A percentile compares a stretch with the other conserved stretches of the same genome.
phyloP scores from a whole-genome alignment of 2,888 invertebrate species.

The Schrankia costaestrigalis region DNA sequence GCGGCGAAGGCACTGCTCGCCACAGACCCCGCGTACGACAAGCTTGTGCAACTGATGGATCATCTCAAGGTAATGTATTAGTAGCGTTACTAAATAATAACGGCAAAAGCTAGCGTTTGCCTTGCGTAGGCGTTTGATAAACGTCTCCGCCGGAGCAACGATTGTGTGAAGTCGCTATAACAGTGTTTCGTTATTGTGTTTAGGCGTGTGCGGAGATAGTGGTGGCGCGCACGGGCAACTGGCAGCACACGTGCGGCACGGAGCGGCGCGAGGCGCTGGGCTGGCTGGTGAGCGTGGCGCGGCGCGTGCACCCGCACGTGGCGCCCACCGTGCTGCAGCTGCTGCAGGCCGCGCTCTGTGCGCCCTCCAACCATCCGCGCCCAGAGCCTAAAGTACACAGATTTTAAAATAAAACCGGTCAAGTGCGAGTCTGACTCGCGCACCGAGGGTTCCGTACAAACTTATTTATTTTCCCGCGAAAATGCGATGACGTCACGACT shows the following conservation, averaged over 20 bases:
- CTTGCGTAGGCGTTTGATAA: too few species aligned
- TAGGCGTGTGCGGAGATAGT: constrained; percentile 95
- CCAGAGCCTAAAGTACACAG: constrained; percentile 19
- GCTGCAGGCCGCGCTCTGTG: constrained; percentile 92
- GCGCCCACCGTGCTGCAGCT: constrained; percentile 94
- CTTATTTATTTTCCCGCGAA: too few species aligned
- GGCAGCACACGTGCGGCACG: constrained; percentile 93
- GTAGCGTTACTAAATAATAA: neutral
- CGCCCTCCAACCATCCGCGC: constrained; percentile 40
- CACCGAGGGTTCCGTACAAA: too few species aligned
- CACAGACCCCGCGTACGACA: constrained; percentile 88
- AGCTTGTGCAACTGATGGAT: constrained; percentile 95
- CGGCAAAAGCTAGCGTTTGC: too few species aligned
- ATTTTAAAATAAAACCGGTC: neutral
- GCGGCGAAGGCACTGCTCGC: constrained; percentile 78
- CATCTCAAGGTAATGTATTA: constrained; percentile 85
- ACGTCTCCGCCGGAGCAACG: too few species aligned
- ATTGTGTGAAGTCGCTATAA: neutral
- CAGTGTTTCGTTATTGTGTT: neutral
- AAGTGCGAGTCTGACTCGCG: too few species aligned
- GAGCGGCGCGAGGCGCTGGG: constrained; percentile 87
- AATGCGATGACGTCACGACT: too few species aligned
- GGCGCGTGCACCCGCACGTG: constrained; percentile 93
- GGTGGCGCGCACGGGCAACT: constrained; percentile 93
- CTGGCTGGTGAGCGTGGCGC: constrained; percentile 91